Conservation (phyloP, 2,888 invertebrate species). For the Nemurella pictetii region DNA sequence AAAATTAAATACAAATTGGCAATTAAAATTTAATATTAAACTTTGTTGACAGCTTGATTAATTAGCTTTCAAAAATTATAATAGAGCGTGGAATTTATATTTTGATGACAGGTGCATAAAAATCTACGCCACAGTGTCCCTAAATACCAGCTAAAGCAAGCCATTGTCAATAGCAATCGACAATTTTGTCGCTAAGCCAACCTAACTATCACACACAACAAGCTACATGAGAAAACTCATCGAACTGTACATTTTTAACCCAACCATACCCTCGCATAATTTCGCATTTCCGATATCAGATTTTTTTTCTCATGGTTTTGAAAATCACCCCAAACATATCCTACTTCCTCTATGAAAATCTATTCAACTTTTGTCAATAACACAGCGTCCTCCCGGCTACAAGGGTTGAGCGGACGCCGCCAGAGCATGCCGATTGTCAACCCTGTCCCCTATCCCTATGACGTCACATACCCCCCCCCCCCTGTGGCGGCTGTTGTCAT, state of each 20-base stretch:
- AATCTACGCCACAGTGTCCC: background rate
- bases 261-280: background rate
- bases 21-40: too few species aligned
- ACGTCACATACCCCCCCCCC: background rate
- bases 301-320: background rate
- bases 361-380: background rate
- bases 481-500: background rate
- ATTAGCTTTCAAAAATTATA: too few species aligned
- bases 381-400: background rate
- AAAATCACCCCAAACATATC: background rate
- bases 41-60: too few species aligned
- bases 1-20: too few species aligned
- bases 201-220: background rate
- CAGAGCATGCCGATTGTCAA: background rate
- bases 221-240: background rate
- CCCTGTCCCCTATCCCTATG: background rate
- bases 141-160: background rate
- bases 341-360: background rate
- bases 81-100: too few species aligned
- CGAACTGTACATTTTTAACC: background rate
- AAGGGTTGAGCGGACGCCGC: background rate
- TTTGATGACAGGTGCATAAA: background rate
- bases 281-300: background rate
- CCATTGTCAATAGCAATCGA: background rate
- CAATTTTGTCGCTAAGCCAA: background rate